phyloP scores from a whole-genome alignment of 2,888 invertebrate species.

The Podabrus alpinus region DNA sequence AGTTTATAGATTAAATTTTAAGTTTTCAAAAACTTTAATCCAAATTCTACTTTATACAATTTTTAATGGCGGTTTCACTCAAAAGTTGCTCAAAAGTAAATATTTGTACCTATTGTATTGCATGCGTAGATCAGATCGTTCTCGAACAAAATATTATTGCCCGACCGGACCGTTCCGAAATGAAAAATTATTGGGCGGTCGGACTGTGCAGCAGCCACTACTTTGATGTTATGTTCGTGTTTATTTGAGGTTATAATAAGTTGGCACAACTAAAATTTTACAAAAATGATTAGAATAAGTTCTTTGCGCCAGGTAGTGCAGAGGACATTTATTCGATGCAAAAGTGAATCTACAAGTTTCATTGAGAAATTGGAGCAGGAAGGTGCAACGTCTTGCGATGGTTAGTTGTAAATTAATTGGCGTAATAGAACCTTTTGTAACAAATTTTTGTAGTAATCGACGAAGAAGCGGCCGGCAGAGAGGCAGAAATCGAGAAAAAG shows the following conservation, averaged over 20 bases:
- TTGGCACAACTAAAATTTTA: not conserved
- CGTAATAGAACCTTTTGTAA: not conserved
- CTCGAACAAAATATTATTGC: no score
- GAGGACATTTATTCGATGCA: constrained; percentile 23
- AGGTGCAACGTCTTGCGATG: constrained; percentile 34
- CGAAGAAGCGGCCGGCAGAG: constrained; percentile 57
- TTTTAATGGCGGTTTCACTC: no score
- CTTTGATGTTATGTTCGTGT: not conserved
- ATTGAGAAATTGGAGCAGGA: constrained; percentile 48
- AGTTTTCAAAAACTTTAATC: no score
- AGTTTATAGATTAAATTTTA: no score
- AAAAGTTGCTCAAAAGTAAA: no score
- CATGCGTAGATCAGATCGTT: no score
- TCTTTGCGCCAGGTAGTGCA: constrained; percentile 13
- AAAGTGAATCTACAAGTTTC: constrained; percentile 38
- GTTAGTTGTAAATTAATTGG: constrained; percentile 28
- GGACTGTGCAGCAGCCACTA: no score
- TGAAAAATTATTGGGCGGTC: no score
- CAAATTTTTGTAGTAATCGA: constrained; percentile 45
- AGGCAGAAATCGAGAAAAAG: constrained; percentile 61
- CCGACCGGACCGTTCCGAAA: no score
- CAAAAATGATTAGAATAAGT: not conserved
- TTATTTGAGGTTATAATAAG: not conserved
- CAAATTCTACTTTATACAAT: no score
- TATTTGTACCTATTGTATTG: no score